These are phyloP conservation scores for Amorpha juglandis DNA, from an alignment of 2,888 invertebrate species.

Conservation along the genomic window DNA sequence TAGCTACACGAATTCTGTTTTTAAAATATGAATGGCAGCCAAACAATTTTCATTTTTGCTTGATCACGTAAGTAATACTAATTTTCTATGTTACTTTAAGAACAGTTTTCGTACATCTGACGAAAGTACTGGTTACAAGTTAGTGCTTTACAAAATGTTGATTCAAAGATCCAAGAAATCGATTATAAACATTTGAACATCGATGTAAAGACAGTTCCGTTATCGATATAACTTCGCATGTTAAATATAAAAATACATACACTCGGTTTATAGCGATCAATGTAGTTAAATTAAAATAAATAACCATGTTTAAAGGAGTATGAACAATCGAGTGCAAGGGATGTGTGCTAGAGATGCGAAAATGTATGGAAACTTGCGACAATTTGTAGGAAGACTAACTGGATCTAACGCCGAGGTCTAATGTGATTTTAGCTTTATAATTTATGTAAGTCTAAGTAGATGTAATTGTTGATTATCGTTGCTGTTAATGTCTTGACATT, in stretches of 20 bases:
- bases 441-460: slow-evolving; percentile 21
- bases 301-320: slow-evolving; percentile 17
- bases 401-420: slow-evolving; percentile 1
- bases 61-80: too few relatives aligned
- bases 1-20: too few relatives aligned
- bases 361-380: slow-evolving; percentile 12
- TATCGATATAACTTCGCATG: slow-evolving; percentile 11
- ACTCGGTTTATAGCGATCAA: slow-evolving; percentile 19
- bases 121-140: background rate
- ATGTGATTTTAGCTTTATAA: slow-evolving; percentile 22
- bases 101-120: background rate
- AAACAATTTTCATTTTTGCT: too few relatives aligned
- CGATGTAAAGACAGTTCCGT: background rate
- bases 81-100: background rate
- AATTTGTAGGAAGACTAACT: slow-evolving; percentile 15
- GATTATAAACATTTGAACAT: background rate
- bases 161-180: background rate
- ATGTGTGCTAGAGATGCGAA: slow-evolving; percentile 1
- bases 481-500: slow-evolving; percentile 2
- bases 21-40: too few relatives aligned
- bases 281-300: slow-evolving; percentile 26
- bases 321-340: slow-evolving; percentile 12
- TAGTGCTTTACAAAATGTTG: slow-evolving; percentile 13
- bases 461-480: slow-evolving; percentile 1
- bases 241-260: background rate